Base-by-base conservation (phyloP, 2,797 vertebrate genomes). In the Molothrus aeneus region DNA sequence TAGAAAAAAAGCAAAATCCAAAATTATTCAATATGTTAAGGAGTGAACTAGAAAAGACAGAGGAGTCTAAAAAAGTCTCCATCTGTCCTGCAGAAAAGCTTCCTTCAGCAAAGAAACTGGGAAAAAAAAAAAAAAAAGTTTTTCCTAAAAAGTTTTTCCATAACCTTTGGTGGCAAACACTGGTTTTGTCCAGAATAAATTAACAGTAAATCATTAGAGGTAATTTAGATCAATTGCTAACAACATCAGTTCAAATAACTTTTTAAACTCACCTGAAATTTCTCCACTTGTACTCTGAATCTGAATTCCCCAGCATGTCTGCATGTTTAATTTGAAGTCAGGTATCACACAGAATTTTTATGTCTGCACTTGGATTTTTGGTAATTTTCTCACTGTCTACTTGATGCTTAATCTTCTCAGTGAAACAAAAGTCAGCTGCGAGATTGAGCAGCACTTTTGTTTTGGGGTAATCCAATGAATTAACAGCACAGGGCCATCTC, bases 231-330 rank as follows among this genome's bases (percentile, higher is more conserved):
- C 80, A 93, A 28, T 70, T 75, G 20, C 17, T 82, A 93, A 84
- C 57, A 86, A n/a, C n/a, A 71, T 93, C 79, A 86, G 16, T 61
- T 60, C 34, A 70, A 90, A 87, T 63, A 20, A 57, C 42, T 80
- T 94, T 84, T 86, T 61, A 63, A 94, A 94, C 47, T 92, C 48
- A 82, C 42, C 45, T 92, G 59, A 92, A 88, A 91, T 92, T 95
- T 94, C 48, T 80, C n/a, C 34, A 51, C 20, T 77, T 90, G 34
- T 40, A 26, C 9, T 34, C 34, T 22, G 34, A 92, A n/a, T 17
- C 32, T 77, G 40, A 87, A 72, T 88, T 88, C 91, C n/a, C n/a
- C 91, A 80, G 54, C 13, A 31, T 29, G 40, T 17, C 22, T 77
- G 9, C 3, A 4, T 89, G 36, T 80, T 92, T 93, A 75, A 85